A percentile compares a stretch with the other conserved stretches of the same genome.
phyloP scores from a whole-genome alignment of 2,113 vertebrate species.

The Corythaeola cristata region DNA sequence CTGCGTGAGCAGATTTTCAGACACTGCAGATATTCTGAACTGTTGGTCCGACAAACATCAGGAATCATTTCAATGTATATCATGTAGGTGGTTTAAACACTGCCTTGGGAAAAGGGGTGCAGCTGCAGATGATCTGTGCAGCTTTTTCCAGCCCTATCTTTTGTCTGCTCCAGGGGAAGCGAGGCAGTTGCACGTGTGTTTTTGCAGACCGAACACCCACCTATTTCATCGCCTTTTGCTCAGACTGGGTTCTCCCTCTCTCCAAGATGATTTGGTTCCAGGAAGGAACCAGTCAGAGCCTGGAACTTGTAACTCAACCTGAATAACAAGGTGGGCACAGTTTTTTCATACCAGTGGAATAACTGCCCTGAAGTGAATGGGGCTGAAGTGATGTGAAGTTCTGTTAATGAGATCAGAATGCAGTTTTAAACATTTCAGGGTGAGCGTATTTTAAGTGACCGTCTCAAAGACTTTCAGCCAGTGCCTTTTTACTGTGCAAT shows the following conservation, averaged over 20 bases:
- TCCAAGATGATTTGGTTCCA: background rate
- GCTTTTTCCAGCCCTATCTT: background rate
- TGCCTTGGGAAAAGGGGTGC: background rate
- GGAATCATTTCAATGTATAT: fast-evolving
- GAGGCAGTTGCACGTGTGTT: background rate
- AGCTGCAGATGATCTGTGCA: background rate
- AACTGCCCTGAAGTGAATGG: background rate
- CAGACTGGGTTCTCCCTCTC: background rate
- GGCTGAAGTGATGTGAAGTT: background rate
- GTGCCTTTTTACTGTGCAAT: background rate
- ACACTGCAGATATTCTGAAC: background rate
- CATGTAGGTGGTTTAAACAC: background rate
- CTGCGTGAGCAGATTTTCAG: background rate
- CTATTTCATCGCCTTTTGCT: background rate
- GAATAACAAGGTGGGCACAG: background rate
- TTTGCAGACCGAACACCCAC: background rate
- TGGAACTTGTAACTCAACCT: background rate
- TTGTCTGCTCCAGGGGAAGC: too few relatives aligned
- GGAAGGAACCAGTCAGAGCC: background rate
- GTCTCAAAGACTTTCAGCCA: background rate
- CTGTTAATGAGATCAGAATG: background rate
- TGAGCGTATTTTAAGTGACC: background rate
- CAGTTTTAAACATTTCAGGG: background rate
- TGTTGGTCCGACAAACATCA: fast-evolving
- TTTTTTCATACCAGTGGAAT: background rate